Percentiles rank a stretch among this genome's conserved stretches.
Conservation (phyloP, 1,140 invertebrate species). For the Melitaea cinxia region DNA sequence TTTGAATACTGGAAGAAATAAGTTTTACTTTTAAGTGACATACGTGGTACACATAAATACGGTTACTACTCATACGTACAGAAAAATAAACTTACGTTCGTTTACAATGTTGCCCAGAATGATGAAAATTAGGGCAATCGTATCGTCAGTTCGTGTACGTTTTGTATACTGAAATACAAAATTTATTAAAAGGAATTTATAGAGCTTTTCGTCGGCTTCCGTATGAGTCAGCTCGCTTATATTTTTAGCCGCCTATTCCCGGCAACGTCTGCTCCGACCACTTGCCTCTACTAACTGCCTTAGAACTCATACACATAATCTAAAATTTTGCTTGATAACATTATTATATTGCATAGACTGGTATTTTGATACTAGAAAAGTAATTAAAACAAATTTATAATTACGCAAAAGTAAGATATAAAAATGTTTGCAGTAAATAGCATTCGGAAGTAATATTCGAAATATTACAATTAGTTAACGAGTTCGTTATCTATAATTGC, state of each 20-base stretch:
- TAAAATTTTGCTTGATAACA: too few relatives aligned
- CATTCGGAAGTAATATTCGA: neutral
- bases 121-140: neutral
- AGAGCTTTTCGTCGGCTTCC: conserved; percentile 65
- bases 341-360: too few relatives aligned
- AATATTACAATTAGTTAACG: neutral
- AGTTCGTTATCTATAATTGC: neutral
- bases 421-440: too few relatives aligned
- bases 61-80: neutral
- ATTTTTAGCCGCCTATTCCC: conserved; percentile 71
- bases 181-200: conserved; percentile 67
- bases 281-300: conserved; percentile 31
- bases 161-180: conserved; percentile 42
- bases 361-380: neutral
- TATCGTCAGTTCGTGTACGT: conserved; percentile 19
- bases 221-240: conserved; percentile 60
- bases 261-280: conserved; percentile 43
- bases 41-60: neutral
- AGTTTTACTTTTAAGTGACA: too few relatives aligned
- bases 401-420: too few relatives aligned
- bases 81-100: neutral
- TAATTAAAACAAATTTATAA: neutral
- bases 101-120: neutral
- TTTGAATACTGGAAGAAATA: too few relatives aligned
- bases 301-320: conserved; percentile 34